Evolutionary conservation across 2,797 vertebrate species (phyloP).

Genomic region (Aulostomus chinensis): DNA sequence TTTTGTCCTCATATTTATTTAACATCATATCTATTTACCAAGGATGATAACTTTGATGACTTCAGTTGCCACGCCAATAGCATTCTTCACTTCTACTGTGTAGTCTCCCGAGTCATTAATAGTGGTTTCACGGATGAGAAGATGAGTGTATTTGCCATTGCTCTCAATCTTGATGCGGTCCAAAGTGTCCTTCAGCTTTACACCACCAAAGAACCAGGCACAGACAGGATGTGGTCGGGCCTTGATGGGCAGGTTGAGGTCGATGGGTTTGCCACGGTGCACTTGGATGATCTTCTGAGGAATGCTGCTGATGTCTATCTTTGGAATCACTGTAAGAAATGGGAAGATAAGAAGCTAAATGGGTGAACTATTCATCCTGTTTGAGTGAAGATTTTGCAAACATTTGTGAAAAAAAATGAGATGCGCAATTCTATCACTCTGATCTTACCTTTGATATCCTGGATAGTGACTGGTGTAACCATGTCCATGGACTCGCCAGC

Average conservation of each 20-base stretch:
- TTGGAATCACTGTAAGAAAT: conserved; percentile 84
- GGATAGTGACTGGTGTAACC: conserved; percentile 88
- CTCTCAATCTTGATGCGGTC: conserved; percentile 94
- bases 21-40: no score
- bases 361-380: no score
- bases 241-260: conserved; percentile 89
- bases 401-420: background rate
- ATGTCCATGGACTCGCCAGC: conserved; percentile 92
- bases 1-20: no score
- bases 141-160: conserved; percentile 83
- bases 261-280: conserved; percentile 89
- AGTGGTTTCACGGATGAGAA: conserved; percentile 93
- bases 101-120: conserved; percentile 95
- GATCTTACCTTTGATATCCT: conserved; percentile 89
- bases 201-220: conserved; percentile 91
- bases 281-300: conserved; percentile 94
- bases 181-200: conserved; percentile 91
- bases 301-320: conserved; percentile 91
- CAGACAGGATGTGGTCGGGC: conserved; percentile 88
- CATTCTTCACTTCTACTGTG: conserved; percentile 91
- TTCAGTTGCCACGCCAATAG: conserved; percentile 86
- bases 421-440: background rate
- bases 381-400: no score
- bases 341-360: background rate
- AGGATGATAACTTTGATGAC: conserved; percentile 95